Conservation (phyloP, 2,888 invertebrate genomes). For the Cosmorhoe ocellata region DNA sequence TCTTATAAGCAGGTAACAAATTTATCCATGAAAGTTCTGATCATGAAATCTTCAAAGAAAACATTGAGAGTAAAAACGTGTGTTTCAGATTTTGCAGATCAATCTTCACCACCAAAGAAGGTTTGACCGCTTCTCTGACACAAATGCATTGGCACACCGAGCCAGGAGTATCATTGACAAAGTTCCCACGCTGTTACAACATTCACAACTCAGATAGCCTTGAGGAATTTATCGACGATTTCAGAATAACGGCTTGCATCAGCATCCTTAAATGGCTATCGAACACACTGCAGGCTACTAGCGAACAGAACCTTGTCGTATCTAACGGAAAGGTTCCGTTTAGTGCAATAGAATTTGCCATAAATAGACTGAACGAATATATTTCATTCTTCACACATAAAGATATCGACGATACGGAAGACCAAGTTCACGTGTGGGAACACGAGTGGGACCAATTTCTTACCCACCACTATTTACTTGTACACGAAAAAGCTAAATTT, state of each 20-base stretch:
- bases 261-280: constrained; percentile 91
- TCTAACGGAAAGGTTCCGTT: constrained; percentile 87
- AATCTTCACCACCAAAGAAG: constrained; percentile 96
- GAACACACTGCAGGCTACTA: constrained; percentile 78
- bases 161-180: constrained; percentile 89
- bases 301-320: constrained; percentile 80
- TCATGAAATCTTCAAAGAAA: no score
- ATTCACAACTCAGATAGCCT: constrained; percentile 91
- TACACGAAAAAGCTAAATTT: constrained; percentile 84
- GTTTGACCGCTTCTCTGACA: constrained; percentile 88
- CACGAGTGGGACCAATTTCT: constrained; percentile 96
- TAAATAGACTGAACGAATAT: constrained; percentile 89
- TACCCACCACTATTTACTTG: constrained; percentile 85
- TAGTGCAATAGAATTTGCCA: constrained; percentile 90
- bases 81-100: constrained; percentile 92
- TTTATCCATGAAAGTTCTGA: no score
- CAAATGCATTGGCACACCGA: constrained; percentile 94
- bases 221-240: constrained; percentile 93
- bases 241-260: constrained; percentile 93
- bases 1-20: constrained; percentile 72
- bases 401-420: constrained; percentile 89
- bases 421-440: constrained; percentile 86
- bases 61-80: no score
- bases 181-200: constrained; percentile 94
- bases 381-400: constrained; percentile 88